Evolutionary conservation across 2,888 invertebrate species (phyloP).

Genomic region (Dicyrtomina minuta): DNA sequence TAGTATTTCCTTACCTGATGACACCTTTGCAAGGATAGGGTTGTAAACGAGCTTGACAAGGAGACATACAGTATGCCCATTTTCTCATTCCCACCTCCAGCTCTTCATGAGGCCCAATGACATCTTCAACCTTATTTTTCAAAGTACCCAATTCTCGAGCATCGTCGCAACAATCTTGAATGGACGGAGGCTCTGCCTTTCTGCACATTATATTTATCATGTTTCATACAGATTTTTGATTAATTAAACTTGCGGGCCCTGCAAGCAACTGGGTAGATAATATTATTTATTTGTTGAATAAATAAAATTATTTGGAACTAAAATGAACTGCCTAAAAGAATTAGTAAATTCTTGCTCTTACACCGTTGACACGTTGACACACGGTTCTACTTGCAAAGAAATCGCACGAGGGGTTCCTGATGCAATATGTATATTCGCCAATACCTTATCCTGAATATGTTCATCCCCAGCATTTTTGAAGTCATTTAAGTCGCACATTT

Average conservation of each 20-base stretch:
- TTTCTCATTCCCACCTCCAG: constrained; percentile 32
- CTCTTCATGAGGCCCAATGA: constrained; percentile 33
- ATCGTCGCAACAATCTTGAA: constrained; percentile 41
- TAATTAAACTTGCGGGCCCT: background rate
- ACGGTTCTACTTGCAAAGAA: constrained; percentile 14
- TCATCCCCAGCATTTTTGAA: constrained; percentile 30
- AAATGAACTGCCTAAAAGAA: too few species aligned
- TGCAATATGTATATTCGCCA: constrained; percentile 21
- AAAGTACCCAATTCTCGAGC: constrained; percentile 38
- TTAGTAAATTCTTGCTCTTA: too few species aligned
- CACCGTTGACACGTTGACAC: background rate
- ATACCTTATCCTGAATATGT: background rate
- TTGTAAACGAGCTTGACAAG: constrained; percentile 29
- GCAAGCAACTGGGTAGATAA: too few species aligned
- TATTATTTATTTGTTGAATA: too few species aligned
- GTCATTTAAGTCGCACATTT: constrained; percentile 45
- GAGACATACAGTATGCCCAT: constrained; percentile 30
- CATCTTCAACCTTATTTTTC: constrained; percentile 27
- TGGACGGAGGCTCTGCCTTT: constrained; percentile 17
- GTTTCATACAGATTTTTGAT: background rate
- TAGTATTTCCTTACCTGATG: constrained; percentile 42
- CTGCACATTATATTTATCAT: background rate
- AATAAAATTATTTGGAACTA: too few species aligned
- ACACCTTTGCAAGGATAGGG: constrained; percentile 42
- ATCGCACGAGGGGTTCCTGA: constrained; percentile 26